phyloP scores from a whole-genome alignment of 2,113 vertebrate genomes.

The Geococcyx californianus region DNA sequence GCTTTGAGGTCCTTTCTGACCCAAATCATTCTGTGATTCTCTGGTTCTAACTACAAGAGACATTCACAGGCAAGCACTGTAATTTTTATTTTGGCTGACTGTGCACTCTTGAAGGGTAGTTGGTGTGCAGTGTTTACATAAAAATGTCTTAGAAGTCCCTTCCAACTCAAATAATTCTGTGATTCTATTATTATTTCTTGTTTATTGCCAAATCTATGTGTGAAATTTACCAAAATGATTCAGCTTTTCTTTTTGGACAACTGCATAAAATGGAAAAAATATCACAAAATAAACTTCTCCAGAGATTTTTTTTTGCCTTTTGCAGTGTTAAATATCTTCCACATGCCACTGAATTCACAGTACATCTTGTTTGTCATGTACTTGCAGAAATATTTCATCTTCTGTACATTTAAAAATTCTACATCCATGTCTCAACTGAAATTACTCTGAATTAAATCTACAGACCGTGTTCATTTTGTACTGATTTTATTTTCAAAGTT shows the following conservation, averaged over 20 bases:
- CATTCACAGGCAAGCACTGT: no score
- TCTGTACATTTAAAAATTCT: neutral
- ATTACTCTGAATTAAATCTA: neutral
- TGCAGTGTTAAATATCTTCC: neutral
- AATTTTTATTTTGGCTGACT: no score
- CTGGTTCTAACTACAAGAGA: no score
- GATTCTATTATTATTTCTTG: neutral
- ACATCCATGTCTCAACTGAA: neutral
- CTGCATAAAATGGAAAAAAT: neutral
- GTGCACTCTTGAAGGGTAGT: no score
- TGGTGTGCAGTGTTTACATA: no score
- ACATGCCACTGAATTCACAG: neutral
- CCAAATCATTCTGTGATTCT: no score
- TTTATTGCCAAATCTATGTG: neutral
- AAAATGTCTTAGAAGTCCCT: no score
- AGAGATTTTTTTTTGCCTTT: neutral
- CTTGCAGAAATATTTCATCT: neutral
- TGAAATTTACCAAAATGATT: neutral
- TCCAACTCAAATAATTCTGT: no score
- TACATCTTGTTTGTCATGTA: neutral
- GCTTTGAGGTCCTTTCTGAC: no score
- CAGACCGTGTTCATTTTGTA: neutral
- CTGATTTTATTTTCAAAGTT: neutral
- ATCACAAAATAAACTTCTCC: neutral
- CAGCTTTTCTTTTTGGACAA: neutral